Conservation (phyloP, 2,113 vertebrate species). For the Ameiurus melas region DNA sequence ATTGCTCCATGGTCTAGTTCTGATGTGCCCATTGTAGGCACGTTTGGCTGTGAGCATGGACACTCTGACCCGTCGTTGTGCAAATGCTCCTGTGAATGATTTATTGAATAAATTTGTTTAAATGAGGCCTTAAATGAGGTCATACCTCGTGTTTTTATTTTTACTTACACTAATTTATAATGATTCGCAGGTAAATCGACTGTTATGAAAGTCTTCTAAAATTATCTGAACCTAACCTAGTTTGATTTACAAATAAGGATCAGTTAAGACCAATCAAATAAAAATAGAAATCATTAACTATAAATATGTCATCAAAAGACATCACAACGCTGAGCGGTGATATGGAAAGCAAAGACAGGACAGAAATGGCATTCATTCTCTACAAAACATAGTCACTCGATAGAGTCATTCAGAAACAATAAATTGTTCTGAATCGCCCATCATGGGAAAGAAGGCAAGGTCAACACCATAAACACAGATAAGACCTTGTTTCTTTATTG, state of each 20-base stretch:
- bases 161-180: not conserved
- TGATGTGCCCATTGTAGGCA: too few species aligned
- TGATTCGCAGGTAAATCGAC: not conserved
- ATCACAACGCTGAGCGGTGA: not conserved
- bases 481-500: conserved; percentile 11
- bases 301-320: not conserved
- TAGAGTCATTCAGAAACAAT: not conserved
- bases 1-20: too few species aligned
- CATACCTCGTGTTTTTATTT: not conserved
- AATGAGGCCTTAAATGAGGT: not conserved
- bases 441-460: not conserved
- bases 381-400: not conserved
- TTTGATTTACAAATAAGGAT: not conserved
- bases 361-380: not conserved
- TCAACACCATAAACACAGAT: conserved; percentile 22
- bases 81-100: not conserved
- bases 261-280: not conserved
- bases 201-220: not conserved
- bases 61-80: not conserved
- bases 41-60: too few species aligned
- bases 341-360: not conserved
- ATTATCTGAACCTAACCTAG: not conserved
- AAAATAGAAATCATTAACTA: not conserved
- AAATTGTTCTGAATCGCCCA: not conserved
- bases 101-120: not conserved